Conservation (phyloP, 2,888 invertebrate genomes). For the Magallana nippona region DNA sequence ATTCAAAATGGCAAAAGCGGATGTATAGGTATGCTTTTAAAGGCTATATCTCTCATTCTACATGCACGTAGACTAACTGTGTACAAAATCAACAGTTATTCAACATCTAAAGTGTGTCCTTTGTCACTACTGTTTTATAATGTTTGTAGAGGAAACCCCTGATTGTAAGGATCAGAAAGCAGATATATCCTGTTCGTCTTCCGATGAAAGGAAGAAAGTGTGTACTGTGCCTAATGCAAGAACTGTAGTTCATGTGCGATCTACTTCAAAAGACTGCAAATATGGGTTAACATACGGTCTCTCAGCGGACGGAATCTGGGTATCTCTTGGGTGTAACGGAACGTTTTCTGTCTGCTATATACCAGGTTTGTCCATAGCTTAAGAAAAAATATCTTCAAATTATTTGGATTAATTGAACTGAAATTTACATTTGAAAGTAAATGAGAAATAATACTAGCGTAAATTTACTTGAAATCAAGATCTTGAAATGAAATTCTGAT, state of each 20-base stretch:
- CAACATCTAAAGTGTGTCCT: too few relatives aligned
- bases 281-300: background rate
- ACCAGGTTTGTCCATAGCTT: background rate
- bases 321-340: background rate
- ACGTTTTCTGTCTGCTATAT: conserved; percentile 11
- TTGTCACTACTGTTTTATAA: background rate
- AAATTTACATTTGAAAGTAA: background rate
- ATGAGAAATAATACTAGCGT: background rate
- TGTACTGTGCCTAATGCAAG: background rate
- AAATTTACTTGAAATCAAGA: too few relatives aligned
- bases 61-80: too few relatives aligned
- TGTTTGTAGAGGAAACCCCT: background rate
- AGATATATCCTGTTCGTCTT: background rate
- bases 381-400: background rate
- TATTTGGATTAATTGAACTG: background rate
- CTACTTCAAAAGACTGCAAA: background rate
- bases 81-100: too few relatives aligned
- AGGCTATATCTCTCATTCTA: too few relatives aligned
- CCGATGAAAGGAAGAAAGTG: background rate
- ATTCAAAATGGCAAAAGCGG: background rate
- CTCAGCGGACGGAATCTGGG: conserved; percentile 10
- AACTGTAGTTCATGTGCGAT: background rate
- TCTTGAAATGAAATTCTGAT: too few relatives aligned
- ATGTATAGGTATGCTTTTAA: background rate
- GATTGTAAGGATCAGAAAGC: background rate